Evolutionary conservation across 2,888 invertebrate species (phyloP).

Genomic region (Caenorhabditis imperialis): DNA sequence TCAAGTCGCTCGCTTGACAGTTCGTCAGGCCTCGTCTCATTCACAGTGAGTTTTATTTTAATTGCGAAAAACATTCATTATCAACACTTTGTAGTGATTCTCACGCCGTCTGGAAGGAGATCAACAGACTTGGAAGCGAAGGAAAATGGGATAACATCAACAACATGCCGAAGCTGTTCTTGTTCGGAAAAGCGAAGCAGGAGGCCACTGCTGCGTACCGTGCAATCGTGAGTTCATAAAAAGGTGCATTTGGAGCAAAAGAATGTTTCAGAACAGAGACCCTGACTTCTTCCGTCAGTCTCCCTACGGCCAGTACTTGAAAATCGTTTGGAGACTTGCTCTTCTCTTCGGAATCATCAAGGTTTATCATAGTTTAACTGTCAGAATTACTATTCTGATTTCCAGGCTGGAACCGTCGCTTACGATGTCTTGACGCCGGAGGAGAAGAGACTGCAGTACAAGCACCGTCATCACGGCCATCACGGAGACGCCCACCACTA

Average conservation of each 20-base stretch:
- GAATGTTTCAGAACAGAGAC: constrained; percentile 49
- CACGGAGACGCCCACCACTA: constrained; percentile 60
- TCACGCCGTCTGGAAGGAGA: constrained; percentile 64
- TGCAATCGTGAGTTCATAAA: constrained; percentile 51
- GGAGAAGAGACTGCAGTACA: constrained; percentile 69
- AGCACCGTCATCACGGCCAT: constrained; percentile 65
- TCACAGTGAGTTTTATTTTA: constrained; percentile 37
- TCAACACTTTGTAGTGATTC: constrained; percentile 29
- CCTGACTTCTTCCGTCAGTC: constrained; percentile 62
- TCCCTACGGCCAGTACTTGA: constrained; percentile 64
- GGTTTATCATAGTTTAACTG: too few relatives aligned
- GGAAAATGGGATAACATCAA: constrained; percentile 75
- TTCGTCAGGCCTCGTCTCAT: constrained; percentile 52
- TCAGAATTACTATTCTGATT: background rate
- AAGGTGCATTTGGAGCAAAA: background rate
- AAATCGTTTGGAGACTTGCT: constrained; percentile 58
- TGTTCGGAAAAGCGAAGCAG: constrained; percentile 62
- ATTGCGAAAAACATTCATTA: background rate
- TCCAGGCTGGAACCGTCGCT: constrained; percentile 58
- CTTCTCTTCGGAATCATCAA: constrained; percentile 61
- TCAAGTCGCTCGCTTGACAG: constrained; percentile 33
- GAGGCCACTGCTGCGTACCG: constrained; percentile 63
- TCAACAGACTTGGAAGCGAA: constrained; percentile 70
- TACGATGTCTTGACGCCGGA: constrained; percentile 71
- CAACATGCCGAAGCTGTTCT: constrained; percentile 68